Conservation (phyloP, 2,113 vertebrate genomes). For the Diglossa brunneiventris region DNA sequence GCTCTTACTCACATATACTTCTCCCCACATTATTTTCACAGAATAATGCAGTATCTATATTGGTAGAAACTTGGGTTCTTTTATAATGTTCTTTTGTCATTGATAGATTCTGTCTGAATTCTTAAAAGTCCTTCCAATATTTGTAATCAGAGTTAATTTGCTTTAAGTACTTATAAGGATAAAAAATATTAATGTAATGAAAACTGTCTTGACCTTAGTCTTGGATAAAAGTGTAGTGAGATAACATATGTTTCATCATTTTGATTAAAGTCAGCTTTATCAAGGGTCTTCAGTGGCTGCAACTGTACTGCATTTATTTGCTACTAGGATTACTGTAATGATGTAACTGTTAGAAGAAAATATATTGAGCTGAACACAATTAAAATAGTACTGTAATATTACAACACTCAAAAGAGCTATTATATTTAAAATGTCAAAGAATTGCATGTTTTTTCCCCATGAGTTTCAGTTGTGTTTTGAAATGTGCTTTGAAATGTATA, state of each 20-base stretch:
- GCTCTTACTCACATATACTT: not conserved
- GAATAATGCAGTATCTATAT: not conserved
- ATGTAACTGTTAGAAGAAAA: not conserved
- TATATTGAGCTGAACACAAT: not conserved
- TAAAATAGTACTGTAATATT: not conserved
- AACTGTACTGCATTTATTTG: not conserved
- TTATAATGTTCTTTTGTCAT: not conserved
- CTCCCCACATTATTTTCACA: not conserved
- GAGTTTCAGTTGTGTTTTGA: not conserved
- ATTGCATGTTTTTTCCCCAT: not conserved
- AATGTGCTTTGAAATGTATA: not conserved
- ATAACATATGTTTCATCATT: not conserved
- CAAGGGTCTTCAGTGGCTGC: not conserved
- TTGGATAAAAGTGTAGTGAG: not conserved
- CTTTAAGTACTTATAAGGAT: not conserved
- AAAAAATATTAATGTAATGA: not conserved
- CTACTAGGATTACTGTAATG: not conserved
- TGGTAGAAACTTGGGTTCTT: not conserved
- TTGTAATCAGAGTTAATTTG: not conserved
- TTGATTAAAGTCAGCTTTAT: not conserved
- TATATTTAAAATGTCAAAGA: not conserved
- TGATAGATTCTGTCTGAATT: not conserved
- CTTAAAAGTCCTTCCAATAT: not conserved
- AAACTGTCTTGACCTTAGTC: not conserved
- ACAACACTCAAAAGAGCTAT: not conserved